Base-by-base conservation (phyloP, 2,888 invertebrate species). In the Sycophila texana region DNA sequence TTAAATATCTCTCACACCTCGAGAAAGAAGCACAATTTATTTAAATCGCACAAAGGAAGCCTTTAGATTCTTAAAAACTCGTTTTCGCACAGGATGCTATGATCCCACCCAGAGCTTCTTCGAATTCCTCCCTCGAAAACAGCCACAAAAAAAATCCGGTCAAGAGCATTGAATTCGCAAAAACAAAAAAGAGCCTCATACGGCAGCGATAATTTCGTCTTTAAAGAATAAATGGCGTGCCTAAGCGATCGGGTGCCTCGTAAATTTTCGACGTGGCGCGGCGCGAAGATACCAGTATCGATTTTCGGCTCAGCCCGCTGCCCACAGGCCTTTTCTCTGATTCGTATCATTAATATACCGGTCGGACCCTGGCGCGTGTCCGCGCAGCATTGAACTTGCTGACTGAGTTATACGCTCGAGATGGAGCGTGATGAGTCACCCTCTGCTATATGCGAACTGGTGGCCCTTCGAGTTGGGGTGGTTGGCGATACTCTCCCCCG, bases 351-450 rank as follows among this genome's bases (percentile, higher is more conserved):
- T n/a, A 39, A 39, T 10, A 39, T 10, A 39, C 39, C 39, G 39
- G 39, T 39, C 10, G 39, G 39, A 39, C 39, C 39, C 39, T 16
- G 7, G 30, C 1, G 47, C 7, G 26, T 30, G 16, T 7, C 10
- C 5, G 4, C 18, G 30, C 57, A 65, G 55, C 77, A 71, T 71
- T 72, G 77, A 77, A 77, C 77, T 77, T 72, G 71, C 13, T 55
- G 53, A n/a, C 55, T 3, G 58, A n/a, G 20, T 49, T 39, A 39
- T 39, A 39, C 22, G n/a, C 22, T 49, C 58, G 49, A 26, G 60
- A 26, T 30, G 58, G 58, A 18, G 53, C 16, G 67, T 16, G 51
- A n/a, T 67, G 67, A 68, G 22, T 71, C 71, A 71, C 5, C 39
- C 13, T 13, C 14, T 47, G 39, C 14, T 39, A 57, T 39, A 67